Base-by-base conservation (phyloP, 1,140 invertebrate genomes). In the Varroa destructor region DNA sequence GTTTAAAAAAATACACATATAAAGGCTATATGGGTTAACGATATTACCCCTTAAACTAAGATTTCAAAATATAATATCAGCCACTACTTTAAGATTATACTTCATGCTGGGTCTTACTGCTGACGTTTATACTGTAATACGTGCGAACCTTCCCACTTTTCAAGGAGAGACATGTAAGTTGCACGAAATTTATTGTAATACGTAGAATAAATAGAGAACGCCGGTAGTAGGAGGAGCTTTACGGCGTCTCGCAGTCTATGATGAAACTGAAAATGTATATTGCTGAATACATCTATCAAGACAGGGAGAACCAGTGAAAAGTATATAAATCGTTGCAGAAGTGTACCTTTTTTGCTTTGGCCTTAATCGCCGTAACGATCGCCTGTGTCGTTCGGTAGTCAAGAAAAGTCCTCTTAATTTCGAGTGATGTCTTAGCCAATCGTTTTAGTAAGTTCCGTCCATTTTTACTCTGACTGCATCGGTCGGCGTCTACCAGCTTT, bases 381-480 rank as follows among this genome's bases (percentile, higher is more conserved):
- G 61, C 61, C 40, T 67, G 61, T 43, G 61, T 67, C 10, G 61
- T 67, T 67, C 61, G 61, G 40, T 67, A 67, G 46, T 67, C 61
- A 40, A 67, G 61, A 37, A 67, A 67, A 40, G 61, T 67, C 61
- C 40, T 67, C 37, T 67, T 67, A 12, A 67, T 67, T 46, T 67
- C 61, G 40, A 67, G 46, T 8, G 61, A 67, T 2, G 61, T 67
- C 46, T 67, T 67, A 12, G 61, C 14, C 36, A 67, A 67, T 25
- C 61, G 40, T 40, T 67, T 67, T 46, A 67, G 37, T 14, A 67
- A 46, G 8, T 67, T 67, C 37, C 61, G 40, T 37, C 61, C 61
- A 37, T 67, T 67, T 67, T 67, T 67, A 37, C 37, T 67, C 40
- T 67, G 61, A 40, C 37, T 67, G 61, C 61, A 67, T 67, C 61